Conservation (phyloP, 2,113 vertebrate genomes). For the Mesoclemmys tuberculata region DNA sequence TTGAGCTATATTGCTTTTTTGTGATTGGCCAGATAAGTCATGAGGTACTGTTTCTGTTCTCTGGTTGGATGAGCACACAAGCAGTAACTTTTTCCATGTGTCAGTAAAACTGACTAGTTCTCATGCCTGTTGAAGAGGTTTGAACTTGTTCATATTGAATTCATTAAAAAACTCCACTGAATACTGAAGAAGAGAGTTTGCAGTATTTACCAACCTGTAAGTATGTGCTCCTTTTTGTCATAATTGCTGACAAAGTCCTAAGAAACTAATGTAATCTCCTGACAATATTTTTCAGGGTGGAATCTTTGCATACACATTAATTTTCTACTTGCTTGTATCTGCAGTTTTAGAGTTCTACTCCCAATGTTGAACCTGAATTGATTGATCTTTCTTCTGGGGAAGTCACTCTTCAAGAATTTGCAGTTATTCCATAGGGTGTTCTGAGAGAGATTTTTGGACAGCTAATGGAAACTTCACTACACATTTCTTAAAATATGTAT, state of each 20-base stretch:
- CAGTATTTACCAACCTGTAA: background rate
- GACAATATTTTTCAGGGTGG: background rate
- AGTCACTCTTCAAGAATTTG: background rate
- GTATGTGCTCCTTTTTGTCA: background rate
- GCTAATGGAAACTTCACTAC: background rate
- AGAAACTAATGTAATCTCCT: background rate
- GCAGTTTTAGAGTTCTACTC: background rate
- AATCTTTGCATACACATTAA: background rate
- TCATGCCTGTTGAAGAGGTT: background rate
- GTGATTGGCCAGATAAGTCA: conserved; percentile 6
- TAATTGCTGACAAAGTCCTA: background rate
- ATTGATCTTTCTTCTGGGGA: background rate
- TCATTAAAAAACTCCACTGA: background rate
- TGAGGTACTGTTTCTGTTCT: background rate
- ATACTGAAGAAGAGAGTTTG: background rate
- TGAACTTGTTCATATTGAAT: background rate
- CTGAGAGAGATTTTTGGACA: background rate
- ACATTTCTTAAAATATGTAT: background rate
- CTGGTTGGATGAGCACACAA: background rate
- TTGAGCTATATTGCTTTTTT: background rate
- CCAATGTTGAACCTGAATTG: background rate
- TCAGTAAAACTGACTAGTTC: background rate
- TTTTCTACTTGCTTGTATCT: background rate
- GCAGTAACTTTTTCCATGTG: background rate
- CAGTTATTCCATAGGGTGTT: background rate